Evolutionary conservation across 2,113 vertebrate species (phyloP), one percentile per base, ranked within the genome.

Genomic region (Desmodus rotundus): DNA sequence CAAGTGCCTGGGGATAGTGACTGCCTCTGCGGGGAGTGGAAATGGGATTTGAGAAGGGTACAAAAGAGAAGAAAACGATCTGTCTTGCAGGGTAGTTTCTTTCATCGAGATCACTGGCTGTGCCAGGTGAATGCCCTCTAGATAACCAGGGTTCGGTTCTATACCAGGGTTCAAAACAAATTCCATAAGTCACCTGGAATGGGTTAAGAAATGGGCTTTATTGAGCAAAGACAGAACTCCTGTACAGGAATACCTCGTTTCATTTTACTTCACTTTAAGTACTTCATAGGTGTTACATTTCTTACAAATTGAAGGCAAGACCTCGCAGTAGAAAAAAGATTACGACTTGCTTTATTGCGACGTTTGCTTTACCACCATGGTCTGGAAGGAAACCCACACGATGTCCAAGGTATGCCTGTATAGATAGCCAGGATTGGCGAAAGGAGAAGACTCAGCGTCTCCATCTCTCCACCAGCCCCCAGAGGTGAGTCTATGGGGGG

Each of bases 371-470:
- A 61, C 16, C 12, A 82, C 9, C 9, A 26, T 82, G 38, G 38
- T 43, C 54, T 82, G 56, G 26, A 43, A 82, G 4, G 15, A 31
- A 19, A 43, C 78, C 36, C 15, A 56, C 36, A 7, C 3, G 43
- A 12, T 19, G 54, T 43, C 78, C 16, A 28, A 17, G 16, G 38
- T 43, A 33, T 31, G 26, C 38, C 80, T 61, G 3, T 19, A 10
- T 10, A 6, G 16, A 81, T 4, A 41, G 36, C 26, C 45, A 74
- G 67, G 15, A 52, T 67, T 38, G 24, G 65, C 28, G 15, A 76
- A 5, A 26, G 56, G 19, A n/a, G 19, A 65, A 26, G 16, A 38
- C 4, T 0, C 7, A 0, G 1, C 0, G 5, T 56, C 19, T 70
- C 22, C 33, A 33, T 33, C 77, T 33, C 52, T 31, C 70, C 38